Evolutionary conservation across 2,113 vertebrate species (phyloP), one percentile per base, ranked within the genome.

Genomic region (Paracanthobrama guichenoti): DNA sequence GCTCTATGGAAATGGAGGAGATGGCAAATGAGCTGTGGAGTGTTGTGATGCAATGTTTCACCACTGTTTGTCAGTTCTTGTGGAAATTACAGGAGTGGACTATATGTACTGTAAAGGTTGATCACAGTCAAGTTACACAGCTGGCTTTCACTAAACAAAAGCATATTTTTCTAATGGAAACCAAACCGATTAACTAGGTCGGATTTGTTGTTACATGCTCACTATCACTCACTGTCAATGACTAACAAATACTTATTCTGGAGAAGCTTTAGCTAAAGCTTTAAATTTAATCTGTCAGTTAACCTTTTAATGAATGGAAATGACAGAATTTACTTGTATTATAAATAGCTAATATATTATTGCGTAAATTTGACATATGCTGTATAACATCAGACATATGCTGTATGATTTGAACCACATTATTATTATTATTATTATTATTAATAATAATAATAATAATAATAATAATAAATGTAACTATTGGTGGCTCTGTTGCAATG

Each of bases 91-190:
- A 67, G 76, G 50, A 84, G 84, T 86, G 77, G 26, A 87, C 64
- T 87, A 81, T 77, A 64, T 87, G 75, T 64, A 35, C 44, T 85
- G 22, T 53, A 85, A 87, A 77, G 57, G 69, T 82, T 83, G 80
- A 79, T 86, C 81, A 84, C 80, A 86, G 62, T 78, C 83, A 90
- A 92, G 88, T 92, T 92, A 90, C 90, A 91, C 90, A 89, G 87
- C 81, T 28, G 74, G 67, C 26, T 66, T 82, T 84, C 28, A 20
- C 64, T 55, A 44, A 55, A 82, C 64, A 35, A 67, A 81, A 67
- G 26, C 42, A 67, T 79, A 20, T 64, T 66, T 50, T 80, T 67
- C 24, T 80, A 39, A 82, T 42, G 0, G 14, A 71, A 55, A 42
- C 26, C 26, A 81, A 81, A 28, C 4, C 13, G 8, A 48, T 48